Evolutionary conservation across 35 echinoderm and acorn worm genomes (phyloP).

Genomic region (Lytechinus variegatus): DNA sequence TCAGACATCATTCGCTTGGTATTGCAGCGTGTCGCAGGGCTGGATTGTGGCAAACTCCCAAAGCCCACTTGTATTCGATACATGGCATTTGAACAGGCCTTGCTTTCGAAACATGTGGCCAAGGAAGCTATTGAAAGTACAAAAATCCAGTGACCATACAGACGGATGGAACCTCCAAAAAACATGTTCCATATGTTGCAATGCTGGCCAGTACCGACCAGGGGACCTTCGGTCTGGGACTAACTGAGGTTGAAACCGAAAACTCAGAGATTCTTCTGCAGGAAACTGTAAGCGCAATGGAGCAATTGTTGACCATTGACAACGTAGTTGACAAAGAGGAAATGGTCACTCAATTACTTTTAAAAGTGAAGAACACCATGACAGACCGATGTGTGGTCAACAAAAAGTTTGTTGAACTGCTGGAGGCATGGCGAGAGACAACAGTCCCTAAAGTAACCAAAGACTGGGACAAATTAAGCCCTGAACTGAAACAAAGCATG

Average conservation of each 20-base stretch:
- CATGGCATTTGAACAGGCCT: slow-evolving; percentile 82
- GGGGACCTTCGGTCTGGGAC: slow-evolving; percentile 29
- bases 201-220: slow-evolving; percentile 48
- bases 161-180: slow-evolving; percentile 57
- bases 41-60: not conserved
- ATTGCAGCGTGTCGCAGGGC: no score
- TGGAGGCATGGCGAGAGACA: slow-evolving; percentile 53
- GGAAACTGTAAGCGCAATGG: slow-evolving; percentile 8
- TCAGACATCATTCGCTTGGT: no score
- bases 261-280: slow-evolving; percentile 18
- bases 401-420: slow-evolving; percentile 58
- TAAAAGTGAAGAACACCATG: slow-evolving; percentile 62
- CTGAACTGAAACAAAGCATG: slow-evolving; percentile 48
- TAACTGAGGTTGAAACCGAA: slow-evolving; percentile 28
- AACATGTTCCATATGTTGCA: slow-evolving; percentile 20
- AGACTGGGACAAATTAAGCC: slow-evolving; percentile 59
- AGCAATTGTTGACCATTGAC: not conserved
- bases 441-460: slow-evolving; percentile 51
- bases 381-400: slow-evolving; percentile 69
- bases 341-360: not conserved
- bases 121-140: slow-evolving; percentile 43
- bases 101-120: slow-evolving; percentile 56
- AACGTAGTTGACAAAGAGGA: slow-evolving; percentile 17
- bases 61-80: not conserved
- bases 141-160: slow-evolving; percentile 35